Evolutionary conservation across 2,113 vertebrate species (phyloP).

Genomic region (Mustela nigripes): DNA sequence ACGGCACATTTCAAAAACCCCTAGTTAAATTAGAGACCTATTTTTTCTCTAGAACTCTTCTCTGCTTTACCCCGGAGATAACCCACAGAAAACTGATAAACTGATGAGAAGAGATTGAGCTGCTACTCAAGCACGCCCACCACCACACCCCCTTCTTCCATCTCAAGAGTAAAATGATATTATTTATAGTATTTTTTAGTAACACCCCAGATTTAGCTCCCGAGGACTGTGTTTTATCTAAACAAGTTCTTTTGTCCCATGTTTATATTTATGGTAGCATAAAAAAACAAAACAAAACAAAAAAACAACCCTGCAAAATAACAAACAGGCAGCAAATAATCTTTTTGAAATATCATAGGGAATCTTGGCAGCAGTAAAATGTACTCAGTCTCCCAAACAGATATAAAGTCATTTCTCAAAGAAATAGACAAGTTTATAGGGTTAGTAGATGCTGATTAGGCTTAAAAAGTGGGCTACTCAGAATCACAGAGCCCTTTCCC

Average conservation of each 20-base stretch:
- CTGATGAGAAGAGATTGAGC: neutral
- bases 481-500: neutral
- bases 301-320: conserved; percentile 42
- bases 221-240: conserved; percentile 67
- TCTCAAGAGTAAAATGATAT: conserved; percentile 53
- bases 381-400: conserved; percentile 60
- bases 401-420: conserved; percentile 57
- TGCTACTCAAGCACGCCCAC: conserved; percentile 48
- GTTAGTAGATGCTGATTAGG: conserved; percentile 51
- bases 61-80: neutral
- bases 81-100: neutral
- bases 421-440: conserved; percentile 55
- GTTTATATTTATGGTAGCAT: conserved; percentile 70
- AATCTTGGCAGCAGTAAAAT: conserved; percentile 68
- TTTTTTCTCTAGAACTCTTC: conserved; percentile 5
- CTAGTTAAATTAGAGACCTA: neutral
- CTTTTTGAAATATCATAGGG: conserved; percentile 65
- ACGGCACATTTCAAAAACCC: neutral
- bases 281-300: conserved; percentile 27
- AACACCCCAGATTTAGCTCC: conserved; percentile 61
- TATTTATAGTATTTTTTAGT: conserved; percentile 72
- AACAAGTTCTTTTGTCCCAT: conserved; percentile 77
- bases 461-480: neutral
- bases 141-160: conserved; percentile 7
- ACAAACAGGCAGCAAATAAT: conserved; percentile 61